Percentiles rank a stretch among this genome's conserved stretches.
Conservation (phyloP, 2,888 invertebrate genomes). For the Hoplodrina ambigua region DNA sequence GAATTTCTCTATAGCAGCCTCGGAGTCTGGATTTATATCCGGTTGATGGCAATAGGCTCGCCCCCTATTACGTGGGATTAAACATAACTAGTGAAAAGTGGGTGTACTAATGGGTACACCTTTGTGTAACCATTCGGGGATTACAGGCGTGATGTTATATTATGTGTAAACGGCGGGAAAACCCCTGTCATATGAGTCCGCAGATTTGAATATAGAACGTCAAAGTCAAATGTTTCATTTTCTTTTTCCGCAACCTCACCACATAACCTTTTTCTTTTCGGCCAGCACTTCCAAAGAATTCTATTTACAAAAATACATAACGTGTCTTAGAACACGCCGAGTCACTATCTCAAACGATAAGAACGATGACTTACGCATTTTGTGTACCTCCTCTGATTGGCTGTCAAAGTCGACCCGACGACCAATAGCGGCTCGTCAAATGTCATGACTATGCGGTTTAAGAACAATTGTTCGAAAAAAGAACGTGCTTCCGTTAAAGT, state of each 20-base stretch:
- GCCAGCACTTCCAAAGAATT: slow-evolving; percentile 55
- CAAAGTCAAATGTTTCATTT: slow-evolving; percentile 29
- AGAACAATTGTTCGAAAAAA: slow-evolving; percentile 83
- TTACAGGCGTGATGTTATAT: no score
- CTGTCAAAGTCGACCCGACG: slow-evolving; percentile 85
- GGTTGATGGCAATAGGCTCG: no score
- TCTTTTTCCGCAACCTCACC: slow-evolving; percentile 32
- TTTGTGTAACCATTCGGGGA: no score
- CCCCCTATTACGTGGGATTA: no score
- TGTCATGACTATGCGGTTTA: slow-evolving; percentile 86
- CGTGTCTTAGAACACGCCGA: slow-evolving; percentile 69
- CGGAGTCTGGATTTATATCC: no score
- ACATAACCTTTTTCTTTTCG: slow-evolving; percentile 36
- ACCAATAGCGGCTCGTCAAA: slow-evolving; percentile 89
- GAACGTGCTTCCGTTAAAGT: slow-evolving; percentile 88
- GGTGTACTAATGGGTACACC: no score
- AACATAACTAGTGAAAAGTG: no score
- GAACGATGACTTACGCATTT: slow-evolving; percentile 88
- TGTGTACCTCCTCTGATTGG: slow-evolving; percentile 85
- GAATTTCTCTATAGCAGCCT: no score
- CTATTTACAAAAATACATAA: slow-evolving; percentile 68
- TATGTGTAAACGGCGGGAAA: slow-evolving; percentile 2
- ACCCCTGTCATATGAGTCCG: neutral
- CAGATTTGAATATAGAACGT: slow-evolving; percentile 36
- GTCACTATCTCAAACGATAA: slow-evolving; percentile 87